Conservation (phyloP, 2,888 invertebrate genomes). For the Adineta ricciae region DNA sequence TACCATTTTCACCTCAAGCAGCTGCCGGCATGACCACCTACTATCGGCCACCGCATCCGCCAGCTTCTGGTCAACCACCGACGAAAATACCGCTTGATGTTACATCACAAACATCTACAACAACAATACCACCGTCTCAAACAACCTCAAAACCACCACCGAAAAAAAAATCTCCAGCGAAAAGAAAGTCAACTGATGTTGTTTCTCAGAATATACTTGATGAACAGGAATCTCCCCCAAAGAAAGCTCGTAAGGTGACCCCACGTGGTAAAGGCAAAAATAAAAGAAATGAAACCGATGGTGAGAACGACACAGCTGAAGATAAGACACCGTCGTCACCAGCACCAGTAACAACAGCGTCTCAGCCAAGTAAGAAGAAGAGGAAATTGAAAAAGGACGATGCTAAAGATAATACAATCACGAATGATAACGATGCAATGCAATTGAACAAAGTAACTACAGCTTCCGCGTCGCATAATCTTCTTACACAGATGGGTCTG, state of each 20-base stretch:
- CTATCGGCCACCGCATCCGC: neutral
- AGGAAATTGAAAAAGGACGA: neutral
- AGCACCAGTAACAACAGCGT: neutral
- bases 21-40: neutral
- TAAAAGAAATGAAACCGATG: neutral
- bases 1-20: neutral
- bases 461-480: neutral
- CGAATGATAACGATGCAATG: neutral
- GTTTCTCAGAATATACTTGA: neutral
- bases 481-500: neutral
- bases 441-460: neutral
- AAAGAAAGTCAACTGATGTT: neutral
- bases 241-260: neutral
- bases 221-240: neutral
- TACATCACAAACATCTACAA: neutral
- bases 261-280: neutral
- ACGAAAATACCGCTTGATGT: neutral
- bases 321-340: neutral
- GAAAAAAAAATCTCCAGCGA: neutral
- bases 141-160: neutral
- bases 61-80: neutral
- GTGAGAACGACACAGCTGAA: neutral
- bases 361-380: neutral
- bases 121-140: neutral
- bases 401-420: neutral